Percentiles rank a stretch among this genome's conserved stretches.
Evolutionary conservation across 2,113 vertebrate species (phyloP).

Genomic region (Archocentrus centrarchus): DNA sequence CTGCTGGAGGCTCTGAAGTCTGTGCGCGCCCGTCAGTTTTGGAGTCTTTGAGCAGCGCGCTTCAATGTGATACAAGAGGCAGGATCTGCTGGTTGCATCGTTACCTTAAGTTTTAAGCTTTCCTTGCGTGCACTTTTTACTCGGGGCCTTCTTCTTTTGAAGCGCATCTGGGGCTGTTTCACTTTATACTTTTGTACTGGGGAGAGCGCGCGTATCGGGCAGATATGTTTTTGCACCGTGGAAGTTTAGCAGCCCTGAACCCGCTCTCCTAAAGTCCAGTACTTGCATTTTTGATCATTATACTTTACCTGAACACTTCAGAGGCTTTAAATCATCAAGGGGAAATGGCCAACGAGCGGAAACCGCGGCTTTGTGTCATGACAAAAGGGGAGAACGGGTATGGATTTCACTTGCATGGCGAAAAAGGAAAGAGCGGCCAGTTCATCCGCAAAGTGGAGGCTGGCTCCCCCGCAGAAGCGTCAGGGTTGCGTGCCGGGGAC

Average conservation of each 20-base stretch:
- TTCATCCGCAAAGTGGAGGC: slow-evolving; percentile 95
- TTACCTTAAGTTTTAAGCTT: background rate
- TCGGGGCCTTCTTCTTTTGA: background rate
- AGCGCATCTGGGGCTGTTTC: background rate
- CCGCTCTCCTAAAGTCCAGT: slow-evolving; percentile 38
- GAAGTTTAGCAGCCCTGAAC: slow-evolving; percentile 44
- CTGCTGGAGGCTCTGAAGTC: slow-evolving; percentile 19
- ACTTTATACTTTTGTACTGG: background rate
- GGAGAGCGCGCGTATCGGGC: slow-evolving; percentile 12
- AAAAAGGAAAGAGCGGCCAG: slow-evolving; percentile 94
- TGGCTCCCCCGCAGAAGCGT: slow-evolving; percentile 89
- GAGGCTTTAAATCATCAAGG: slow-evolving; percentile 15
- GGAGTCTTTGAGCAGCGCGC: slow-evolving; percentile 45
- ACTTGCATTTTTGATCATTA: background rate
- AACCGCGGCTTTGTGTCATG: slow-evolving; percentile 91
- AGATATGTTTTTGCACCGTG: slow-evolving; percentile 52
- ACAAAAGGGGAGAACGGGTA: slow-evolving; percentile 87
- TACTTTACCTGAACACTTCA: slow-evolving; percentile 23
- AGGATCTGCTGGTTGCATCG: slow-evolving; percentile 8
- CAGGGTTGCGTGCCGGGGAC: slow-evolving; percentile 90
- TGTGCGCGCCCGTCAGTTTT: slow-evolving; percentile 26
- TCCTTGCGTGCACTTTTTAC: background rate
- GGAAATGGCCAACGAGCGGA: slow-evolving; percentile 87
- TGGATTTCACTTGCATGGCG: slow-evolving; percentile 96
- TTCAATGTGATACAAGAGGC: slow-evolving; percentile 14